Evolutionary conservation across 2,888 invertebrate genomes (phyloP).

Genomic region (Rhamnusium bicolor): DNA sequence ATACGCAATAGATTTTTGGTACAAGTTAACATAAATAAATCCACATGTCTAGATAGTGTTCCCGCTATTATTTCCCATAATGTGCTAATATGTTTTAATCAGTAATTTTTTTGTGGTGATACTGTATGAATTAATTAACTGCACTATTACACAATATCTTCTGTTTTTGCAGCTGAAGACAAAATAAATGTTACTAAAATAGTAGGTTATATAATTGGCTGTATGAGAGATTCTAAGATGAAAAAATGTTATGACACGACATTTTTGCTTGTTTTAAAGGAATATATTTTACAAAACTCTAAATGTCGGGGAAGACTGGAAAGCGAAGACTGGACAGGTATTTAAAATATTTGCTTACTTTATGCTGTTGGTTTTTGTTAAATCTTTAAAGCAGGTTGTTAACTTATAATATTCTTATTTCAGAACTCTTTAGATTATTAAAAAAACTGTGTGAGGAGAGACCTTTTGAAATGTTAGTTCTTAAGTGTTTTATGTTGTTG

Average conservation of each 20-base stretch:
- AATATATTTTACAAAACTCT: conserved; percentile 73
- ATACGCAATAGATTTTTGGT: no score
- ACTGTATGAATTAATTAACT: no score
- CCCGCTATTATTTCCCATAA: no score
- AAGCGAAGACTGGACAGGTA: conserved; percentile 76
- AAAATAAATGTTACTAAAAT: conserved; percentile 52
- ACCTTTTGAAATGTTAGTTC: conserved; percentile 46
- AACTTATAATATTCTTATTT: no score
- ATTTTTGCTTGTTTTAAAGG: conserved; percentile 74
- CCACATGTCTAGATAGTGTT: no score
- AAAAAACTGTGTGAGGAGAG: conserved; percentile 44
- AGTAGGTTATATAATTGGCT: conserved; percentile 55
- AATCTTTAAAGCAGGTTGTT: no score
- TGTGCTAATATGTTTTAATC: no score
- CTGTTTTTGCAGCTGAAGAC: conserved; percentile 48
- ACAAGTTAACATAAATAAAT: no score
- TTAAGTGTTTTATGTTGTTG: conserved; percentile 59
- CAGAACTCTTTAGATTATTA: conserved; percentile 50
- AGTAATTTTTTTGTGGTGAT: no score
- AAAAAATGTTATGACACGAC: conserved; percentile 70
- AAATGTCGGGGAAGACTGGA: conserved; percentile 73
- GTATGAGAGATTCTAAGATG: conserved; percentile 56
- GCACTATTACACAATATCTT: no score
- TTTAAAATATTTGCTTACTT: no score
- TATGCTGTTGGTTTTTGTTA: no score